Conservation (phyloP, 2,888 invertebrate genomes). For the Drosophila algonquin region DNA sequence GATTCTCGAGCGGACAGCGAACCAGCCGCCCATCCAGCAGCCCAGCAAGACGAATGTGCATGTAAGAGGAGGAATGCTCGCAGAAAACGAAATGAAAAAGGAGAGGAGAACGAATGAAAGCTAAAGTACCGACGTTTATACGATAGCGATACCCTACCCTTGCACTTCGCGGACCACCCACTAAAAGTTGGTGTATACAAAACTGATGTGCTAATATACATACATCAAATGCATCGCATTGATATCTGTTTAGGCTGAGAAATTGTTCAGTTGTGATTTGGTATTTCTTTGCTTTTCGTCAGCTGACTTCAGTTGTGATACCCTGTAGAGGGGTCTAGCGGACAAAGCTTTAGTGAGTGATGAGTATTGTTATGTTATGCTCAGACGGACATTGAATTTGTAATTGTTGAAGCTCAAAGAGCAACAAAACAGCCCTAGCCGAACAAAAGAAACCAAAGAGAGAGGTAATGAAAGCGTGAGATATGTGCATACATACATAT, state of each 20-base stretch:
- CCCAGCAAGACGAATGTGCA: conserved; percentile 1
- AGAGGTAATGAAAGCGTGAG: neutral
- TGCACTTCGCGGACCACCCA: neutral
- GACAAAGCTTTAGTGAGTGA: conserved; percentile 23
- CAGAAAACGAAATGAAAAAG: conserved; percentile 20
- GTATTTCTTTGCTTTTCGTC: no score
- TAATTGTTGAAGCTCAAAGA: conserved; percentile 22
- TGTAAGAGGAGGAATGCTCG: conserved; percentile 13
- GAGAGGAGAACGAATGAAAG: conserved; percentile 12
- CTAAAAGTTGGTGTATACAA: no score
- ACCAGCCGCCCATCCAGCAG: neutral
- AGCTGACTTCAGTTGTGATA: neutral
- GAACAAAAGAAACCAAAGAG: conserved; percentile 2
- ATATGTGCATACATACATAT: neutral
- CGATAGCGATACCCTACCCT: neutral
- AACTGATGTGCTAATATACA: no score
- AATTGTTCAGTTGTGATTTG: no score
- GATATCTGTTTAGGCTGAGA: no score
- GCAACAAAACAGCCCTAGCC: conserved; percentile 3
- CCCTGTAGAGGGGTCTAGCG: neutral
- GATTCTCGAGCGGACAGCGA: conserved; percentile 17
- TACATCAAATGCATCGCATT: no score
- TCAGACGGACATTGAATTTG: conserved; percentile 41
- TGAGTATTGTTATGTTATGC: conserved; percentile 32
- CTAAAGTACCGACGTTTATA: neutral